phyloP scores from a whole-genome alignment of 2,113 vertebrate species.

The Calonectris borealis region DNA sequence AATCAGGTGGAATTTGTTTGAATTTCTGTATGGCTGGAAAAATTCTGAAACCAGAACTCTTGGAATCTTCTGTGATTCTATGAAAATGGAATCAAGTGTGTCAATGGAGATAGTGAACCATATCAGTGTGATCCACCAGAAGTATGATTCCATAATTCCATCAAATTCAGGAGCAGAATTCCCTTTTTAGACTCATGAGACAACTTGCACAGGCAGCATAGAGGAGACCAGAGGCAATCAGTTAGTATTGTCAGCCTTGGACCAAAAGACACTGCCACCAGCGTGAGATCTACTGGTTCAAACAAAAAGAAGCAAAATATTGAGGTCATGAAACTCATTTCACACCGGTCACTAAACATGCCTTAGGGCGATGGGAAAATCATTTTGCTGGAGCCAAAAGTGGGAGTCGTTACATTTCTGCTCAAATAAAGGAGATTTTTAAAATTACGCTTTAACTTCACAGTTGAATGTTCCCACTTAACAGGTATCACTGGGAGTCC shows the following conservation, averaged over 20 bases:
- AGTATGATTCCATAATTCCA: background rate
- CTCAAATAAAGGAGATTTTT: background rate
- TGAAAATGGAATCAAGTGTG: background rate
- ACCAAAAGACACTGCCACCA: background rate
- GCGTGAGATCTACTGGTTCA: background rate
- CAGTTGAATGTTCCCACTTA: background rate
- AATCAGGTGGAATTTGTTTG: background rate
- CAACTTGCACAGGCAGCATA: background rate
- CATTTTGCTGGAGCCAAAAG: background rate
- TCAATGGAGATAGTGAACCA: background rate
- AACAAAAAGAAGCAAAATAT: background rate
- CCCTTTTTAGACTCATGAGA: background rate
- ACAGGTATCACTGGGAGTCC: slow-evolving; percentile 10
- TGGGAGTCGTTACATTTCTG: background rate
- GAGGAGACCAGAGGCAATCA: background rate
- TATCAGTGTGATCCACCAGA: background rate
- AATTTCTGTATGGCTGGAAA: background rate
- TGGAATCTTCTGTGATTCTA: background rate
- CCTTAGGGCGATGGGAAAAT: background rate
- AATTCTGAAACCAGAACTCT: background rate
- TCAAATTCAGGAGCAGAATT: background rate
- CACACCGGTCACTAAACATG: background rate
- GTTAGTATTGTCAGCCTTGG: background rate
- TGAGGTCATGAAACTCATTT: background rate
- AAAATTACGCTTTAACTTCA: background rate